Conservation (phyloP, 2,797 vertebrate genomes). For the Erethizon dorsatum region DNA sequence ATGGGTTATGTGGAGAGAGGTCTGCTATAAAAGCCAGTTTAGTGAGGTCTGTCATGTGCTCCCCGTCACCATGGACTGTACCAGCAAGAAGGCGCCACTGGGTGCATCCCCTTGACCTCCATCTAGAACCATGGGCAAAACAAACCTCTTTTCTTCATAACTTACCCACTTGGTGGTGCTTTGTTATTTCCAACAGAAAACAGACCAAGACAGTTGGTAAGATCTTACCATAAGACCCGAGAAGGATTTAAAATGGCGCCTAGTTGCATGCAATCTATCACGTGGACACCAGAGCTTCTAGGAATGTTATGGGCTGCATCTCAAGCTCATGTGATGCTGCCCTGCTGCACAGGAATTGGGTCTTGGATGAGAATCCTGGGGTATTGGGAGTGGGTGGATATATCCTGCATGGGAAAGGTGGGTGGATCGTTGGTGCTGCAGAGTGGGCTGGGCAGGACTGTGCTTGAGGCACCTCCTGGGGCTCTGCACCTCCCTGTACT, state of each 20-base stretch:
- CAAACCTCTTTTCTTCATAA: neutral
- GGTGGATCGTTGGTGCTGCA: neutral
- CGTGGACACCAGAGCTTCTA: neutral
- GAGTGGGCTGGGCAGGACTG: neutral
- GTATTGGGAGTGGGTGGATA: no score
- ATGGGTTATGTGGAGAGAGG: neutral
- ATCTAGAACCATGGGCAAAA: neutral
- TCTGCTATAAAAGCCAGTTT: neutral
- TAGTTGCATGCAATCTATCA: neutral
- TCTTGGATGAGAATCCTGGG: neutral
- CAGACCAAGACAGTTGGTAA: neutral
- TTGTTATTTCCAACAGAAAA: neutral
- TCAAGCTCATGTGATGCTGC: neutral
- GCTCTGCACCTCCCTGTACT: no score
- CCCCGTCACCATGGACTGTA: neutral
- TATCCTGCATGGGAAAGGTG: no score
- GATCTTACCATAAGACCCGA: neutral
- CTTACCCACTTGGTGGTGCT: neutral
- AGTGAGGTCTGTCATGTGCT: no score
- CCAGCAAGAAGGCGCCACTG: neutral
- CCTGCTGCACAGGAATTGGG: rapidly evolving
- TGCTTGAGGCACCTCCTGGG: no score
- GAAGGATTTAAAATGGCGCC: neutral
- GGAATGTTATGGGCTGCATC: no score
- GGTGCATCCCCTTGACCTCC: neutral